Evolutionary conservation across 2,797 vertebrate species (phyloP).

Genomic region (Corythornis leucogaster): DNA sequence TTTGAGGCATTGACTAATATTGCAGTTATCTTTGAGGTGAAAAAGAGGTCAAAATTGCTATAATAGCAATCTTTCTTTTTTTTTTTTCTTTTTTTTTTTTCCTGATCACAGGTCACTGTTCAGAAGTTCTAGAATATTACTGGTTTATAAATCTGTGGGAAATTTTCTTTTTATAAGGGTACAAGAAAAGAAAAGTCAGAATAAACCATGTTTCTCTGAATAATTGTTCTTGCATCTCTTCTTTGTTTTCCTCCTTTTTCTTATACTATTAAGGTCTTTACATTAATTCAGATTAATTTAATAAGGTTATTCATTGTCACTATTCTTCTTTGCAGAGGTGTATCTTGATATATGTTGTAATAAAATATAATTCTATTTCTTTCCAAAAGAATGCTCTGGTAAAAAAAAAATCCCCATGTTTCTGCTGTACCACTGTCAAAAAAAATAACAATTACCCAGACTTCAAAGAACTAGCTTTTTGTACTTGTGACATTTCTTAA

Average conservation of each 20-base stretch:
- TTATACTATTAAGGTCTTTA: conserved; percentile 6
- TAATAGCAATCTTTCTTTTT: too few species aligned
- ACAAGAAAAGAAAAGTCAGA: background rate
- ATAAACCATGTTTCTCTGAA: background rate
- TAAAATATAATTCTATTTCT: conserved; percentile 17
- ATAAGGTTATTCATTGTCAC: conserved; percentile 24
- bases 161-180: background rate
- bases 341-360: conserved; percentile 42
- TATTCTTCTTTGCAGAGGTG: background rate
- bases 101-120: background rate
- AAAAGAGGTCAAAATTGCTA: too few species aligned
- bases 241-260: background rate
- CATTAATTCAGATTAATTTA: conserved; percentile 34
- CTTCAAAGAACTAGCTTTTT: background rate
- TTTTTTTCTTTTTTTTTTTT: too few species aligned
- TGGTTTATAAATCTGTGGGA: background rate
- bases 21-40: background rate
- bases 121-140: background rate
- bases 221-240: background rate
- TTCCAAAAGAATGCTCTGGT: background rate
- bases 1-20: background rate
- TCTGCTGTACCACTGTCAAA: conserved; percentile 2
- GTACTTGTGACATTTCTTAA: background rate
- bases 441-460: conserved; percentile 16
- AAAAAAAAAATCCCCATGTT: conserved; percentile 26